phyloP scores from a whole-genome alignment of 2,797 vertebrate species.

The Melanogrammus aeglefinus region DNA sequence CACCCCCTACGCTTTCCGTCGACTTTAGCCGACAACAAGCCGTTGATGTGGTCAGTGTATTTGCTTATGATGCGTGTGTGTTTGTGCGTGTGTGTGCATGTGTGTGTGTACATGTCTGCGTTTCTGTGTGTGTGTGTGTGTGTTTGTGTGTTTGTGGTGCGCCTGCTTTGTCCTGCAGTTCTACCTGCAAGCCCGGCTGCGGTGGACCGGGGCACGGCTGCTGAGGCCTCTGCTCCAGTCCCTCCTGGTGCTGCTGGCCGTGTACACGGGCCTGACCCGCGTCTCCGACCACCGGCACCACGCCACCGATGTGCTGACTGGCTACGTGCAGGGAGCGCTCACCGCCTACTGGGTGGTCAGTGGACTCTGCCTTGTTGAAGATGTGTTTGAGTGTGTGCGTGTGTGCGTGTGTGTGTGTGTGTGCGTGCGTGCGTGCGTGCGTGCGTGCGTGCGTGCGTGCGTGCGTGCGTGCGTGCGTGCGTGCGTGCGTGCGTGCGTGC shows the following conservation, averaged over 20 bases:
- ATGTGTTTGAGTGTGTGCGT: background rate
- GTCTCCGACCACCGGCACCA: constrained; percentile 74
- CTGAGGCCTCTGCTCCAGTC: constrained; percentile 67
- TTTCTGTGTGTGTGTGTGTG: constrained; percentile 27
- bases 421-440: constrained; percentile 3
- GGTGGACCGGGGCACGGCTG: constrained; percentile 64
- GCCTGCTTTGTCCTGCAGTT: constrained; percentile 52
- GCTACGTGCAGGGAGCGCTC: constrained; percentile 70
- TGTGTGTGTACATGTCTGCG: constrained; percentile 22
- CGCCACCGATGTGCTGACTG: constrained; percentile 61
- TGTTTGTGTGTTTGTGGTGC: background rate
- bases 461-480: constrained; percentile 7
- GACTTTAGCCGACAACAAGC: no score
- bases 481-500: constrained; percentile 11
- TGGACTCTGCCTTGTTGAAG: constrained; percentile 19
- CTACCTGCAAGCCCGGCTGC: constrained; percentile 69
- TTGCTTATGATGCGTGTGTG: constrained; percentile 7
- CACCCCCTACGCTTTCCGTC: no score
- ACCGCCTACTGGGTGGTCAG: constrained; percentile 78
- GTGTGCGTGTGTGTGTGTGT: background rate
- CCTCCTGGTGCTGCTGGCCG: constrained; percentile 66
- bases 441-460: background rate
- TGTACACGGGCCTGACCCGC: constrained; percentile 71
- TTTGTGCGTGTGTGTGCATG: no score
- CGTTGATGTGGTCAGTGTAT: no score